Evolutionary conservation across 2,888 invertebrate genomes (phyloP), one percentile per base, ranked within the genome.

Genomic region (Drosophila borealis): DNA sequence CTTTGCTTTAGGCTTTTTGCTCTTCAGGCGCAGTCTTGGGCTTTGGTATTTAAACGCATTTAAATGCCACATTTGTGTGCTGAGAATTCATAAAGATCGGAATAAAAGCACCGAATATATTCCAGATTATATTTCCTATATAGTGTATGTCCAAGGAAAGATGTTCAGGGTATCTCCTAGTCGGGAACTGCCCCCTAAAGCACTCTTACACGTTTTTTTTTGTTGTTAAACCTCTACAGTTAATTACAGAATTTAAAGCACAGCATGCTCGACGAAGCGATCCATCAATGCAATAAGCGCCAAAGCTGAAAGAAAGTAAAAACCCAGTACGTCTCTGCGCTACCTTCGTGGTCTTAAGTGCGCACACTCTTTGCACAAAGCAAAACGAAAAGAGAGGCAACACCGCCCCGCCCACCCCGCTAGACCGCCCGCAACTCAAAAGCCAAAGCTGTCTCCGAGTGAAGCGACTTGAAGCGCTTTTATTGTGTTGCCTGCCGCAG

Each of bases 221-320:
- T 29, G 11, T 29, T 36, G 10, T 25, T 19, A 65, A 70, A 46
- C 29, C 42, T 25, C 46, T 42, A n/a, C 36, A 46, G 33, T 61
- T 72, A 75, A 75, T 75, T 72, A 72, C 64, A 76, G 75, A 75
- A 72, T 57, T 57, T 64, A 46, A 62, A 49, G 63, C 67, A 53
- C 29, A 62, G 44, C 68, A 34, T 55, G 71, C 49, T 56, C 56
- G 46, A 9, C 70, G 55, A 48, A 55, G 21, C 59, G 67, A 65
- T 54, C 60, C 65, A 65, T 70, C 53, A 70, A 70, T 55, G 39
- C 37, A 69, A 62, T 59, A 71, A 55, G 61, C 57, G 59, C 54
- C 46, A 61, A 42, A 54, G 63, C 54, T 56, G 65, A 61, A 75
- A 75, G 75, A 75, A 76, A 75, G 76, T 73, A 76, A 74, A 75